A percentile compares a stretch with the other conserved stretches of the same genome.
Evolutionary conservation across 2,113 vertebrate species (phyloP).

Genomic region (Otolemur garnettii): DNA sequence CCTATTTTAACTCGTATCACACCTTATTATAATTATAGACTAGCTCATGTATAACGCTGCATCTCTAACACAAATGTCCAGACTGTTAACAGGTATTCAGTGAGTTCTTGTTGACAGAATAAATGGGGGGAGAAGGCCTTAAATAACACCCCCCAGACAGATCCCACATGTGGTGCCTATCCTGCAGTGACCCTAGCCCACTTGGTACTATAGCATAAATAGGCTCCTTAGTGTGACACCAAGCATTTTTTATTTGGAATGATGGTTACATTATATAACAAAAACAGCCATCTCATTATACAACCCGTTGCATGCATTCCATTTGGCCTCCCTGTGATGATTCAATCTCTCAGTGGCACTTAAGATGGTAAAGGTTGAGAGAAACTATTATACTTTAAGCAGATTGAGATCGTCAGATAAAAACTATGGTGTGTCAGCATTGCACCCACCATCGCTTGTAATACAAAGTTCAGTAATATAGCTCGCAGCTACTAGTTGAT

Average conservation of each 20-base stretch:
- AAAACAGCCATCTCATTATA: conserved; percentile 70
- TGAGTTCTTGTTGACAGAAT: conserved; percentile 24
- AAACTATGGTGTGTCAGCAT: conserved; percentile 75
- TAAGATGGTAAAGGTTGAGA: conserved; percentile 81
- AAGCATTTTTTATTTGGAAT: conserved; percentile 64
- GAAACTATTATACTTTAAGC: conserved; percentile 75
- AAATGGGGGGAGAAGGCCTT: neutral
- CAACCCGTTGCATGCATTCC: conserved; percentile 63
- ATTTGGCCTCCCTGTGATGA: conserved; percentile 71
- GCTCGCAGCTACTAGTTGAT: conserved; percentile 72
- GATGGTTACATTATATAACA: conserved; percentile 71
- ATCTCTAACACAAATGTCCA: neutral
- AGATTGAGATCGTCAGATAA: conserved; percentile 77
- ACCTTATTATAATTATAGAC: neutral
- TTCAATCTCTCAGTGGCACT: conserved; percentile 75
- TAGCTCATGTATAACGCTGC: neutral
- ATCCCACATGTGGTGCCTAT: neutral
- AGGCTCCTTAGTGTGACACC: conserved; percentile 28
- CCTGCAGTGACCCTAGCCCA: conserved; percentile 11
- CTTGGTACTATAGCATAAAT: neutral
- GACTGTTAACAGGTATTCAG: neutral
- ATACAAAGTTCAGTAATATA: conserved; percentile 71
- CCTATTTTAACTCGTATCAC: neutral
- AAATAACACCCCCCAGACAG: neutral
- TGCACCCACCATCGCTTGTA: conserved; percentile 59